Evolutionary conservation across 1,140 invertebrate genomes (phyloP), one percentile per base, ranked within the genome.

Genomic region (Macrobrachium rosenbergii): DNA sequence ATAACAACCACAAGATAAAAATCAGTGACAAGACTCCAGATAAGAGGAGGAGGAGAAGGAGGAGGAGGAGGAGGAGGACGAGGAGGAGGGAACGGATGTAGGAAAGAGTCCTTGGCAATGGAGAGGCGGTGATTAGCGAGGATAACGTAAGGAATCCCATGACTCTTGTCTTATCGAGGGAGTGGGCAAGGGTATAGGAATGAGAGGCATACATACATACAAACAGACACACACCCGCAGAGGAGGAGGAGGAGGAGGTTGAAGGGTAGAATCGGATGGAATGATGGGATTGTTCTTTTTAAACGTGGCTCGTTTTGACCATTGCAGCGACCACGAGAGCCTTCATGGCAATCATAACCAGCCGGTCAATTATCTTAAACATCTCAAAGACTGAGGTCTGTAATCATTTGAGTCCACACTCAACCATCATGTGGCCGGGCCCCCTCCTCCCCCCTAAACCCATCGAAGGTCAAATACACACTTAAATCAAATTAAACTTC

Each of bases 401-500:
- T 83, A 83, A 83, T 83, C 81, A 83, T 21, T 16, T n/a, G 17
- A 58, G 62, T 37, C 28, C 28, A 37, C 28, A 37, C 28, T 37
- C 28, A 37, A 37, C 28, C 28, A 37, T 37, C 28, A 37, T 37
- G 28, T 37, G 28, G 28, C 28, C 28, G 1, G 58, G 67, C 28
- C 67, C 52, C 60, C 19, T 59, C n/a, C 81, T 69, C 58, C 75
- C 81, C 21, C 52, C 81, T 8, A 72, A 83, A 83, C 60, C 81
- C 62, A 52, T 28, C 67, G 81, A 73, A 83, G 81, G 81, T 83
- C 81, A 83, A 83, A 83, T 58, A 83, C 67, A 73, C 81, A 83
- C 81, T 83, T 83, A 73, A 83, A 83, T 83, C 81, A 83, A 73
- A 83, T 83, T 83, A 83, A 83, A 83, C 81, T 83, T 83, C 81